phyloP scores from a whole-genome alignment of 2,113 vertebrate genomes.

The Sciurus niger region DNA sequence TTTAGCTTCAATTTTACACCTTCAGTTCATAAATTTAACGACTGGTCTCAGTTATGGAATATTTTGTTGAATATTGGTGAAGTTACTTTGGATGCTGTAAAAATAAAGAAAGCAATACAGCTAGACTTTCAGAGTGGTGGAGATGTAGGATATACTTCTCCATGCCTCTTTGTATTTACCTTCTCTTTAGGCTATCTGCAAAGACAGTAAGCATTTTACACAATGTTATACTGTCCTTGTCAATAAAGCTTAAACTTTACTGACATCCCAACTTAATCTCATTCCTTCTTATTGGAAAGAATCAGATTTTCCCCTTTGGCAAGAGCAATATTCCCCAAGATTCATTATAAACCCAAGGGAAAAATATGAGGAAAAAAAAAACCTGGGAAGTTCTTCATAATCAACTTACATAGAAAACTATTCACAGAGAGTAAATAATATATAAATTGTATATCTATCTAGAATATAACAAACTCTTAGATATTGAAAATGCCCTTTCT shows the following conservation, averaged over 20 bases:
- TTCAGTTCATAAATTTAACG: background rate
- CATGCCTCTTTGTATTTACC: constrained; percentile 21
- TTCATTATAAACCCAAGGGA: background rate
- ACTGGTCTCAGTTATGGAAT: background rate
- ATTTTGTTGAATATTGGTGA: constrained; percentile 39
- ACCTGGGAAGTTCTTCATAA: background rate
- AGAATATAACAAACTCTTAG: constrained; percentile 1
- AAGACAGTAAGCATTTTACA: constrained; percentile 67
- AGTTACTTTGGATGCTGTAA: background rate
- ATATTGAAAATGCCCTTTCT: background rate
- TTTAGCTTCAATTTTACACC: background rate
- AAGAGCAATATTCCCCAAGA: constrained; percentile 48
- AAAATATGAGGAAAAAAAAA: background rate
- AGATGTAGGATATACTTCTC: background rate
- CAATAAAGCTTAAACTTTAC: constrained; percentile 74
- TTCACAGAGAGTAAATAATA: constrained; percentile 59
- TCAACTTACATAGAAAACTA: constrained; percentile 1
- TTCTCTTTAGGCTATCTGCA: constrained; percentile 40
- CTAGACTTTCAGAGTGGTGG: background rate
- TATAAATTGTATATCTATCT: background rate
- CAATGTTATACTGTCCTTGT: constrained; percentile 14
- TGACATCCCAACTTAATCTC: constrained; percentile 64
- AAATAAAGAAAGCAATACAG: background rate
- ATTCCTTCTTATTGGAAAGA: constrained; percentile 67
- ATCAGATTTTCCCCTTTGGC: constrained; percentile 33